phyloP scores from a whole-genome alignment of 2,113 vertebrate species.

The Vulpes lagopus region DNA sequence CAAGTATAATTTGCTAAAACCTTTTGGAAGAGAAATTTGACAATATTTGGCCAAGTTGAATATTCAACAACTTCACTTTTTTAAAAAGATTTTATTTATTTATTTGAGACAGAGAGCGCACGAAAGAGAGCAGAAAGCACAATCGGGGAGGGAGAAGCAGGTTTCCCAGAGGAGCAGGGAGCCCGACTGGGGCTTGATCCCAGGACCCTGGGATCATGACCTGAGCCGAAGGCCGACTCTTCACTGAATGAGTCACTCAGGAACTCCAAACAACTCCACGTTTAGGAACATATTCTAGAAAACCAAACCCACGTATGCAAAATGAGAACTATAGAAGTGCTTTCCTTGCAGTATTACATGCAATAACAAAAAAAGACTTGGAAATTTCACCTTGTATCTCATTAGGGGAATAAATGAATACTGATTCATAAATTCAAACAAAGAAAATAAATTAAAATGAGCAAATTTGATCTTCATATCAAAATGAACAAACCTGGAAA shows the following conservation, averaged over 20 bases:
- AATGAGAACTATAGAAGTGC: neutral
- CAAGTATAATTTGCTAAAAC: neutral
- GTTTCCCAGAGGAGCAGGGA: no score
- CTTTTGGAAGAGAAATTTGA: neutral
- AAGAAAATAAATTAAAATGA: conserved; percentile 17
- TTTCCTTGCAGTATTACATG: neutral
- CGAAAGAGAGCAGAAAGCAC: no score
- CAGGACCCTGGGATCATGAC: no score
- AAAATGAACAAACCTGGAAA: neutral
- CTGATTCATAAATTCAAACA: neutral
- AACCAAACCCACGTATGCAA: neutral
- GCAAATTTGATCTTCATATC: neutral
- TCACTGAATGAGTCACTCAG: no score
- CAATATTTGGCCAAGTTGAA: neutral
- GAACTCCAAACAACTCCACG: neutral
- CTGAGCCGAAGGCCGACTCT: no score
- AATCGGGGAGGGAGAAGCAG: no score
- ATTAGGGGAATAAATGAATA: neutral
- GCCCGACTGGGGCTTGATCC: no score
- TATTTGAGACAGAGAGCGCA: no score
- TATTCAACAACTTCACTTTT: neutral
- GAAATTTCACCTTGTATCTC: neutral
- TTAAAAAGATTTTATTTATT: no score
- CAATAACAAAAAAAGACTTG: neutral
- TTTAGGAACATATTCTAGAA: neutral